Base-by-base conservation (phyloP, 92 coral and sea anemone genomes). In the Desmophyllum pertusum region DNA sequence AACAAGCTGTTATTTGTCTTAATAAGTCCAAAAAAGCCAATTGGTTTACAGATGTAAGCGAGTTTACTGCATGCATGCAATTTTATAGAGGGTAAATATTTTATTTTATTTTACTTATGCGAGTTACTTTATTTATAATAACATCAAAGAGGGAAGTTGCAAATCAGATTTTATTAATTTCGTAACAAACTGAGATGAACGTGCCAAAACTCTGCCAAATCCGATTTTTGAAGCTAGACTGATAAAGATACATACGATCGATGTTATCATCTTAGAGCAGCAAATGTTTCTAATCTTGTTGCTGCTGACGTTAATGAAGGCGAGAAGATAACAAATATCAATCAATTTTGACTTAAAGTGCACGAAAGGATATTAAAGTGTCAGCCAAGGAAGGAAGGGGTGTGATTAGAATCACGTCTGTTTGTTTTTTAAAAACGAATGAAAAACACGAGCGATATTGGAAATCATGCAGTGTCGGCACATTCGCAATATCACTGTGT, bases 281-380 rank as follows among this genome's bases (percentile, higher is more conserved):
- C 73, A 67, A 67, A 67, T 37, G 73, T 37, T 33, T 67, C 11
- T 67, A 67, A 67, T 67, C 73, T 67, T 67, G 73, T 67, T 37
- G 27, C 73, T 38, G 73, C 25, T 67, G 73, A 67, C 73, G 73
- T 67, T 67, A 67, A 67, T 67, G 27, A 35, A 67, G 39, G 25
- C 42, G 43, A 67, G 73, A 5, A 67, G 42, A 67, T 67, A 67
- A 67, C n/a, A 17, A 15, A 67, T 15, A 67, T 38, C 73, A 67
- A 38, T 33, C 42, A 67, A 18, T 35, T 66, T 35, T 66, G 71
- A 66, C 71, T 66, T 37, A 66, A 37, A 37, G 27, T 35, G 42
- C 73, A 67, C 73, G 73, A 67, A 67, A 67, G 25, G 73, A 64
- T 64, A 64, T 30, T 2, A 64, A 6, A 5, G 25, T 67, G 39